Conservation (phyloP, 2,797 vertebrate species). For the Phrynocephalus forsythii region DNA sequence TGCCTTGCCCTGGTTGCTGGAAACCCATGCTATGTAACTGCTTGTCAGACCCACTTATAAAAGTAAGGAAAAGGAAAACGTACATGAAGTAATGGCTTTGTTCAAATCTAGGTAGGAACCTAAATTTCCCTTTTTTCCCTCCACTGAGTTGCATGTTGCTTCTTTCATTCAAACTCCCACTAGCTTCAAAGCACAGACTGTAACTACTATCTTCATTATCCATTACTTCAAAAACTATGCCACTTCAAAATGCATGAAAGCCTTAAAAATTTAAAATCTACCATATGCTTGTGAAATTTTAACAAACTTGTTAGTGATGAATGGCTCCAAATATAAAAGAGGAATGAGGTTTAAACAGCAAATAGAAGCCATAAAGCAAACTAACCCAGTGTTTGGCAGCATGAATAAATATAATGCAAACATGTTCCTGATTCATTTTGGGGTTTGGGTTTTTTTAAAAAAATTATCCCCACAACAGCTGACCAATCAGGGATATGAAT, state of each 20-base stretch:
- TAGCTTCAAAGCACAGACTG: not conserved
- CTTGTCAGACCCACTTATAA: too few relatives aligned
- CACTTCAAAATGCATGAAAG: not conserved
- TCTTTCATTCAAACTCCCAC: not conserved
- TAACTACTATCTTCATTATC: not conserved
- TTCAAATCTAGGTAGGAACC: not conserved
- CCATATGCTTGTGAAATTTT: constrained; percentile 32
- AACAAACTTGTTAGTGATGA: constrained; percentile 39
- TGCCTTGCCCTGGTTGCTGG: too few relatives aligned
- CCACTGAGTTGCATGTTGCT: not conserved
- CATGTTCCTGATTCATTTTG: constrained; percentile 49
- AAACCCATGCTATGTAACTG: too few relatives aligned
- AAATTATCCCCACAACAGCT: constrained; percentile 40
- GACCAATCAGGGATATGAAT: constrained; percentile 47
- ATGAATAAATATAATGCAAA: constrained; percentile 41
- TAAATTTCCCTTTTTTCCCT: not conserved
- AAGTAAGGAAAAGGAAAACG: not conserved
- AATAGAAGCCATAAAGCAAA: constrained; percentile 17
- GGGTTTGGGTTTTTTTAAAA: constrained; percentile 47
- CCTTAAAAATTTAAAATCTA: not conserved
- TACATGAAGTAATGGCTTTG: not conserved
- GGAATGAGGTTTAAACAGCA: constrained; percentile 35
- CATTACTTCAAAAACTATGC: not conserved
- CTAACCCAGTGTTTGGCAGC: constrained; percentile 20
- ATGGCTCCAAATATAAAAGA: constrained; percentile 40